These are phyloP conservation scores for Oryctolagus cuniculus DNA, from an alignment of 2,113 vertebrate species.

Conservation along the genomic window DNA sequence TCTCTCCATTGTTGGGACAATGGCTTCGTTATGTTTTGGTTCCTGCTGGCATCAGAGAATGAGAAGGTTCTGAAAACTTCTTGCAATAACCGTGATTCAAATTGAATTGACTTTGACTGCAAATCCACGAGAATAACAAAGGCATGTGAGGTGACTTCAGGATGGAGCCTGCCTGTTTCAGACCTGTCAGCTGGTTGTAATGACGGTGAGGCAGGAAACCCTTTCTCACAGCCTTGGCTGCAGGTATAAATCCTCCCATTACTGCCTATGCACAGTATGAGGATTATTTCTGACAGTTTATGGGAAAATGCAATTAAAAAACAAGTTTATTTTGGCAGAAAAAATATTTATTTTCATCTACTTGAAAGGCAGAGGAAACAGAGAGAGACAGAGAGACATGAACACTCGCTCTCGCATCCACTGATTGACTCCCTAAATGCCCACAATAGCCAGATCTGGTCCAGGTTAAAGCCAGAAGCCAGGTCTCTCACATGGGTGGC, in stretches of 20 bases:
- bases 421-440: not conserved
- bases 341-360: too few species aligned
- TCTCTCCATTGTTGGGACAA: not conserved
- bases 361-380: too few species aligned
- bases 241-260: not conserved
- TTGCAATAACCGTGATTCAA: not conserved
- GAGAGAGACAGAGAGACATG: too few species aligned
- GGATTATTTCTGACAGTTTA: too few species aligned
- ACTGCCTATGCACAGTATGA: not conserved
- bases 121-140: not conserved
- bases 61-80: not conserved
- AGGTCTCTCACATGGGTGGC: too few species aligned
- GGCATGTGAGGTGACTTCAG: not conserved
- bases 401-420: too few species aligned
- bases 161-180: not conserved
- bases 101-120: not conserved
- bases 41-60: not conserved
- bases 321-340: too few species aligned
- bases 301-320: too few species aligned
- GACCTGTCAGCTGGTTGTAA: not conserved
- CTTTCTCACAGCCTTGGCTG: not conserved
- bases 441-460: not conserved
- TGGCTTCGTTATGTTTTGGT: not conserved
- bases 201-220: not conserved
- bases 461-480: too few species aligned